Evolutionary conservation across 2,113 vertebrate genomes (phyloP).

Genomic region (Telmatochromis brachygnathus): DNA sequence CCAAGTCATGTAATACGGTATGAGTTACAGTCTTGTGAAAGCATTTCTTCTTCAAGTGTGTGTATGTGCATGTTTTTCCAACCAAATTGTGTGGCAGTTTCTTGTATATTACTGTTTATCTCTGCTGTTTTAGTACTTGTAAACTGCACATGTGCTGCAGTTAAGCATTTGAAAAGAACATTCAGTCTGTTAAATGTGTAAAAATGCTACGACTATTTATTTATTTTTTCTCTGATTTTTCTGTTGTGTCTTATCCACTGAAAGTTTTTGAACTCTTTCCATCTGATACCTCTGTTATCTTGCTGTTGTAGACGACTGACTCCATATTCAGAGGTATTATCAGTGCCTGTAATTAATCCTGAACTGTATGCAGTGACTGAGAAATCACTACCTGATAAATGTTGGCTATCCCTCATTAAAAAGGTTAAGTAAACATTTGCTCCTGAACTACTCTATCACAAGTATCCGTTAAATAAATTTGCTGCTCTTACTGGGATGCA

Average conservation of each 20-base stretch:
- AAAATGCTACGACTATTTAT: background rate
- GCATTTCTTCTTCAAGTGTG: background rate
- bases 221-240: background rate
- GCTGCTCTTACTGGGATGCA: background rate
- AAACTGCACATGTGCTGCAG: background rate
- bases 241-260: background rate
- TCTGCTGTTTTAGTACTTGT: background rate
- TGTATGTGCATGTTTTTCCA: background rate
- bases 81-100: background rate
- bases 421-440: background rate
- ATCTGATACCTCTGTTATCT: background rate
- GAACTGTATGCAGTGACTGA: background rate
- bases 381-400: background rate
- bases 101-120: background rate
- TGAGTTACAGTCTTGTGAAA: background rate
- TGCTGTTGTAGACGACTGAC: background rate
- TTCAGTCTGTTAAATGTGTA: background rate
- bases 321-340: background rate
- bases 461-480: background rate
- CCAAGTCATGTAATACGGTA: background rate
- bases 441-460: background rate
- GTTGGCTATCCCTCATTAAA: background rate
- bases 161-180: background rate
- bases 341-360: constrained; percentile 41
- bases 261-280: background rate